Conservation (phyloP, 2,113 vertebrate genomes). For the Oryzias woworae region DNA sequence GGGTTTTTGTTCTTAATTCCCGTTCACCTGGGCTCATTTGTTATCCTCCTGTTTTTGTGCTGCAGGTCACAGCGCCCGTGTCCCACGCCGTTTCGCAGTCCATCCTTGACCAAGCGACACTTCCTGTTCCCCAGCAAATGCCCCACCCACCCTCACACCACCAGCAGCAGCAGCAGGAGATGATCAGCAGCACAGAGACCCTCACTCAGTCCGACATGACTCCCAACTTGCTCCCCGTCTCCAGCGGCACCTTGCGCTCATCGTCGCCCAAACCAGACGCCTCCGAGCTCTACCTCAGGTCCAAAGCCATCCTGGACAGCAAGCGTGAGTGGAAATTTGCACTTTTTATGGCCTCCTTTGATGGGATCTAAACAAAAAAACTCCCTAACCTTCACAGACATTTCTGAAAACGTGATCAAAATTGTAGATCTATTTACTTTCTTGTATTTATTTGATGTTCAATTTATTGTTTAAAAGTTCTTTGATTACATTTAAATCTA, state of each 20-base stretch:
- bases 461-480: too few species aligned
- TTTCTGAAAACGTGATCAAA: too few species aligned
- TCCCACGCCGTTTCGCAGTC: conserved; percentile 47
- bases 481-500: too few species aligned
- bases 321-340: conserved; percentile 84
- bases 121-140: conserved; percentile 33
- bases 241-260: conserved; percentile 77
- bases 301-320: conserved; percentile 89
- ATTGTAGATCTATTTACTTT: too few species aligned
- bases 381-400: background rate
- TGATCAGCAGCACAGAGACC: conserved; percentile 80
- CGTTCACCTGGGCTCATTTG: background rate
- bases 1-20: background rate
- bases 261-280: conserved; percentile 91
- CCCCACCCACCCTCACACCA: conserved; percentile 15
- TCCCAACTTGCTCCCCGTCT: conserved; percentile 85
- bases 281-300: conserved; percentile 94
- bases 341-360: background rate
- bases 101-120: conserved; percentile 27
- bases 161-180: conserved; percentile 85
- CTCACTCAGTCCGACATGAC: conserved; percentile 73
- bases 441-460: too few species aligned
- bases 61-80: conserved; percentile 56
- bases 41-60: conserved; percentile 2
- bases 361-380: background rate